phyloP scores from a whole-genome alignment of 2,888 invertebrate species.

The Phyllotreta cruciferae region DNA sequence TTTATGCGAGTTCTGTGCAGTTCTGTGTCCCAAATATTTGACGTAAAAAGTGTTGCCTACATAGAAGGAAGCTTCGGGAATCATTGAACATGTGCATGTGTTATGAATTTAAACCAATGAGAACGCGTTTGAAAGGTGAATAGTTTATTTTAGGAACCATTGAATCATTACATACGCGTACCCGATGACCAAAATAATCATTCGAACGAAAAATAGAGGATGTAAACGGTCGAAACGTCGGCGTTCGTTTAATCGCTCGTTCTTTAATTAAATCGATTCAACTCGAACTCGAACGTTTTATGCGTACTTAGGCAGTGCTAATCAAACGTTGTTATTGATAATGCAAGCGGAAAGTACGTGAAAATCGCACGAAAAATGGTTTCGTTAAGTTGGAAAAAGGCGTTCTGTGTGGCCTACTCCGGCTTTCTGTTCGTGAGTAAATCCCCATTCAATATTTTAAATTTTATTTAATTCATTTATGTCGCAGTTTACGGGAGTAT shows the following conservation, averaged over 20 bases:
- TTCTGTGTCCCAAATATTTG: too few species aligned
- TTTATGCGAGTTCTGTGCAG: too few species aligned
- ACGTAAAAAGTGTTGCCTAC: constrained; percentile 6
- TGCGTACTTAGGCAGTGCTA: too few species aligned
- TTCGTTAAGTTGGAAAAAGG: constrained; percentile 52
- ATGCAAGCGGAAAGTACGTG: constrained; percentile 6
- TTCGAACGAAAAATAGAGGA: constrained; percentile 19
- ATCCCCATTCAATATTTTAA: constrained; percentile 12
- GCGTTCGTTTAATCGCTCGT: constrained; percentile 23
- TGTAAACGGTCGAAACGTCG: constrained; percentile 12
- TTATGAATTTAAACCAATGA: constrained; percentile 20
- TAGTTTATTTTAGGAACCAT: constrained; percentile 31
- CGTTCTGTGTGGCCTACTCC: constrained; percentile 52
- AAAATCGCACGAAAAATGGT: constrained; percentile 43
- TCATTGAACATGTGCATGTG: not conserved
- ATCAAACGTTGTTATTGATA: constrained; percentile 2
- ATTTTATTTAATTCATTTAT: constrained; percentile 21
- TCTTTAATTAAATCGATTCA: constrained; percentile 12
- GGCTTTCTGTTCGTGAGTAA: constrained; percentile 55
- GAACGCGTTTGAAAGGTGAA: constrained; percentile 31
- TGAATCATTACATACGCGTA: constrained; percentile 5
- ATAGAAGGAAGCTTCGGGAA: too few species aligned
- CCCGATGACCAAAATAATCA: constrained; percentile 25
- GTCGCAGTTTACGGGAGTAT: constrained; percentile 67
- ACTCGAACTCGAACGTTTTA: not conserved